Evolutionary conservation across 2,113 vertebrate species (phyloP).

Genomic region (Nymphicus hollandicus): DNA sequence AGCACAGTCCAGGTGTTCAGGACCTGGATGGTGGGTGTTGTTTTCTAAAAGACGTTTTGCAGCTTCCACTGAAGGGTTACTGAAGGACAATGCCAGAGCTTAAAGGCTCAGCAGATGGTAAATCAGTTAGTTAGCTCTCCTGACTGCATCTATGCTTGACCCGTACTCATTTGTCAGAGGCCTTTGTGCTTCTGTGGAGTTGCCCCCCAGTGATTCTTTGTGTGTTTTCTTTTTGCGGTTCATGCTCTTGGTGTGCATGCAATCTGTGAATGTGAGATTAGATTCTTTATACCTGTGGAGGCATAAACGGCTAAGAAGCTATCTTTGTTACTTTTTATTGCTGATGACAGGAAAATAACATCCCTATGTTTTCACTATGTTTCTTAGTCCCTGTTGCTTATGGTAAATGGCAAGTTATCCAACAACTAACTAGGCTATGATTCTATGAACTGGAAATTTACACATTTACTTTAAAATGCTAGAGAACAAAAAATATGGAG

Average conservation of each 20-base stretch:
- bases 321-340: neutral
- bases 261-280: neutral
- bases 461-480: neutral
- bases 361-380: neutral
- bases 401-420: neutral
- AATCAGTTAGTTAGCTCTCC: neutral
- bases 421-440: neutral
- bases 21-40: neutral
- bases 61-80: neutral
- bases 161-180: neutral
- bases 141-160: neutral
- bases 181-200: neutral
- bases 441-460: neutral
- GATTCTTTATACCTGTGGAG: neutral
- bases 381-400: neutral
- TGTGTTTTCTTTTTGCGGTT: neutral
- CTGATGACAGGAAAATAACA: neutral
- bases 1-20: neutral
- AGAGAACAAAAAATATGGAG: neutral
- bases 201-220: neutral
- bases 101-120: constrained; percentile 7
- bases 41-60: neutral
- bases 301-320: neutral
- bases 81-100: neutral
- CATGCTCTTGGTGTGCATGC: neutral